A percentile compares a stretch with the other conserved stretches of the same genome.
Conservation (phyloP, 2,113 vertebrate genomes). For the Varanus salvator region DNA sequence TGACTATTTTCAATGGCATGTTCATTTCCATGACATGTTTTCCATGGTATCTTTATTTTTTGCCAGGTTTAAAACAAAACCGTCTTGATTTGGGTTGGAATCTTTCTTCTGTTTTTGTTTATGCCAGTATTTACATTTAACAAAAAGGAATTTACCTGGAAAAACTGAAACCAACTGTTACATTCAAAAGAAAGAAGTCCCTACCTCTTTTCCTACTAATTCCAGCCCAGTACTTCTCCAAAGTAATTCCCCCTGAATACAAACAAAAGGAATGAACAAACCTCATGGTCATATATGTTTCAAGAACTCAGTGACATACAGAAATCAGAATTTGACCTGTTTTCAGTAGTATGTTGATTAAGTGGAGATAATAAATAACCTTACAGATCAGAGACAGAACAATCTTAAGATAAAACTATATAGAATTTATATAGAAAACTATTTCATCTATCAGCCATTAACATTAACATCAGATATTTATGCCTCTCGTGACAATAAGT, state of each 20-base stretch:
- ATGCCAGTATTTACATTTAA: neutral
- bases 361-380: neutral
- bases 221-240: neutral
- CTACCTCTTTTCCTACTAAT: neutral
- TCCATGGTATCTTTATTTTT: conserved; percentile 2
- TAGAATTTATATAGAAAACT: neutral
- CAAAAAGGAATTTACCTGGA: neutral
- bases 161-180: neutral
- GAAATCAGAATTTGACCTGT: neutral
- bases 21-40: neutral
- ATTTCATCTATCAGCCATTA: neutral
- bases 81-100: neutral
- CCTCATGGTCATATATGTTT: neutral
- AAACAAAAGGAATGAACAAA: neutral
- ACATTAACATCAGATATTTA: neutral
- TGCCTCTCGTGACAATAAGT: neutral
- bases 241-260: neutral
- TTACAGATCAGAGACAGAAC: neutral
- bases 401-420: neutral
- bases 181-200: neutral
- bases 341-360: neutral
- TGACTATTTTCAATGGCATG: too few species aligned
- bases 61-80: neutral
- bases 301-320: neutral
- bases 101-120: conserved; percentile 4